phyloP scores from a whole-genome alignment of 2,888 invertebrate species.

The Orchesellides sinensis region DNA sequence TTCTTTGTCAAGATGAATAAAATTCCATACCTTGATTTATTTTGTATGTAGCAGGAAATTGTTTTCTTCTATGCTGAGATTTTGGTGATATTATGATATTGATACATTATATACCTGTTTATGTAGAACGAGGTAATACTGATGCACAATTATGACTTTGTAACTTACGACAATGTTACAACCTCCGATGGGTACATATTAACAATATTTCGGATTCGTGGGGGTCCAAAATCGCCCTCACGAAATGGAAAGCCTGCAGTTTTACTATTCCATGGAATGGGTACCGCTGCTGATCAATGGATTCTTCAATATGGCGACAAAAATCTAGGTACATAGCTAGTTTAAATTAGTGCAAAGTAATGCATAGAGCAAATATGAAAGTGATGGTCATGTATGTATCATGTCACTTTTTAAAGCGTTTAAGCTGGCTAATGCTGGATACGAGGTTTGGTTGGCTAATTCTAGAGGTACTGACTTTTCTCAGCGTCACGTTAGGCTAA shows the following conservation, averaged over 20 bases:
- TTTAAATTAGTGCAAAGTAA: too few relatives aligned
- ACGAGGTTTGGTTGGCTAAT: constrained; percentile 41
- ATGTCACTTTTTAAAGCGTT: constrained; percentile 35
- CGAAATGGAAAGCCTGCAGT: constrained; percentile 26
- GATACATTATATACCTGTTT: too few relatives aligned
- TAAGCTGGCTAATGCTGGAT: constrained; percentile 39
- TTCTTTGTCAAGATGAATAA: too few relatives aligned
- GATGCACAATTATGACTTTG: too few relatives aligned
- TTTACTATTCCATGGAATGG: constrained; percentile 41
- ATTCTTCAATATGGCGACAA: constrained; percentile 25
- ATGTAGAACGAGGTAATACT: too few relatives aligned
- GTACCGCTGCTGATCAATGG: constrained; percentile 37
- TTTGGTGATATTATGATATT: too few relatives aligned
- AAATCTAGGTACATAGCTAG: constrained; percentile 45
- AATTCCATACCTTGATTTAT: too few relatives aligned
- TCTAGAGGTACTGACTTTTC: constrained; percentile 40
- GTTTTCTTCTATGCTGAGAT: too few relatives aligned
- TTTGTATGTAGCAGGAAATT: too few relatives aligned
- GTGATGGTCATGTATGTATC: too few relatives aligned
- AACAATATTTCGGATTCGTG: constrained; percentile 34
- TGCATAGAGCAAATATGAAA: neutral
- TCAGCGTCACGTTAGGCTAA: neutral
- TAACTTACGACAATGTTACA: constrained; percentile 34
- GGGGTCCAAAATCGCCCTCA: constrained; percentile 6
- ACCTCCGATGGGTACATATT: constrained; percentile 54